Conservation (phyloP, 2,797 vertebrate species). For the Sebastes iracundus region DNA sequence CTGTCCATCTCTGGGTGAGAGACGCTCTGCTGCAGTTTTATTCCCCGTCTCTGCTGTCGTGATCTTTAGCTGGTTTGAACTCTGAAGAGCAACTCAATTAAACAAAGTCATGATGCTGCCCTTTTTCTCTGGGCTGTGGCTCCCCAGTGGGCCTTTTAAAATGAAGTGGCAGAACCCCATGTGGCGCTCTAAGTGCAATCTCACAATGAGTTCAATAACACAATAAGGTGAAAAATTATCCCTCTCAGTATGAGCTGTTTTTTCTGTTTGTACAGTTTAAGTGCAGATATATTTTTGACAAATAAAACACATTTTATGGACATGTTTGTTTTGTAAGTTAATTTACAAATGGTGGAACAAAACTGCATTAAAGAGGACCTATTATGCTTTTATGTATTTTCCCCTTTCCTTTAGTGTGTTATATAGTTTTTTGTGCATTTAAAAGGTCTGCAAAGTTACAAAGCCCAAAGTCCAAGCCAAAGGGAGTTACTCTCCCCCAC, state of each 20-base stretch:
- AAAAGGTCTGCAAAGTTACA: too few relatives aligned
- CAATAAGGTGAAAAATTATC: conserved; percentile 39
- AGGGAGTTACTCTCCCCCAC: too few relatives aligned
- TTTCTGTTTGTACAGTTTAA: background rate
- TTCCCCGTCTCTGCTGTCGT: background rate
- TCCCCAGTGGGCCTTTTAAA: conserved; percentile 21
- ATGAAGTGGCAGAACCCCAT: conserved; percentile 22
- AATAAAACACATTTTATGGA: background rate
- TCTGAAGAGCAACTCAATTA: conserved; percentile 43
- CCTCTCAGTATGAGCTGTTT: background rate
- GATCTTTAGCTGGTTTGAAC: conserved; percentile 16
- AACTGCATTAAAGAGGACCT: background rate
- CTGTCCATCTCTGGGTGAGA: conserved; percentile 7
- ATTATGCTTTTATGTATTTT: too few relatives aligned
- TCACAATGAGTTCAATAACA: conserved; percentile 35
- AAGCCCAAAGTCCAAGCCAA: too few relatives aligned
- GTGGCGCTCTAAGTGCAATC: conserved; percentile 41
- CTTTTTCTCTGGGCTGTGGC: background rate
- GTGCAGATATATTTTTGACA: background rate
- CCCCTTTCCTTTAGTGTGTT: too few relatives aligned
- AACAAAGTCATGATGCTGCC: conserved; percentile 3
- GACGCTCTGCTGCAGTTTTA: background rate
- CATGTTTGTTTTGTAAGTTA: background rate
- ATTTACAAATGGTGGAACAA: background rate
- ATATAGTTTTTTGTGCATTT: too few relatives aligned